phyloP scores from a whole-genome alignment of 2,888 invertebrate genomes.

The Acleris emargana region DNA sequence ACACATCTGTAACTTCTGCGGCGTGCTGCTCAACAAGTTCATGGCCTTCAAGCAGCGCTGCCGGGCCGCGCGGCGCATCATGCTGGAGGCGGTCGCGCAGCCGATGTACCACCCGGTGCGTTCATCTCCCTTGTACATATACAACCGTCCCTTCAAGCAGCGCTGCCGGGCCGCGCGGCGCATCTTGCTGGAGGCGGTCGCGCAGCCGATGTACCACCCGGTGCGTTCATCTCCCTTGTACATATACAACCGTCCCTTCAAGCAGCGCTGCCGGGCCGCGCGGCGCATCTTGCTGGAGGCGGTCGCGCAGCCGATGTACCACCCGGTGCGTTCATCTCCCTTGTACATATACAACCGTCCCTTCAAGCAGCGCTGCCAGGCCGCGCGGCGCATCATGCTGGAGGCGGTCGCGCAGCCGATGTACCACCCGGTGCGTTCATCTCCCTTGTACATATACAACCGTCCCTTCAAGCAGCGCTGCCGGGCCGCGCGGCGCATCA shows the following conservation, averaged over 20 bases:
- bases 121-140: background rate
- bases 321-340: conserved; percentile 4
- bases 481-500: background rate
- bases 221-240: background rate
- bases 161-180: conserved; percentile 11
- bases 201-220: conserved; percentile 5
- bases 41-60: conserved; percentile 20
- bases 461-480: conserved; percentile 18
- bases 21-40: conserved; percentile 19
- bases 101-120: conserved; percentile 14
- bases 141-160: conserved; percentile 5
- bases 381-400: conserved; percentile 4
- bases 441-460: too few relatives aligned
- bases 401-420: background rate
- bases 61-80: background rate
- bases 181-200: background rate
- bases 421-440: conserved; percentile 13
- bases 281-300: background rate
- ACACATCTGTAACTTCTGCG: conserved; percentile 34
- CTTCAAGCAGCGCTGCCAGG: conserved; percentile 18
- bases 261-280: conserved; percentile 13
- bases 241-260: conserved; percentile 3
- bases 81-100: background rate
- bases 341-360: too few relatives aligned
- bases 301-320: background rate